These are phyloP conservation scores for Xestia ashworthii DNA, from an alignment of 2,888 invertebrate genomes.

Conservation along the genomic window DNA sequence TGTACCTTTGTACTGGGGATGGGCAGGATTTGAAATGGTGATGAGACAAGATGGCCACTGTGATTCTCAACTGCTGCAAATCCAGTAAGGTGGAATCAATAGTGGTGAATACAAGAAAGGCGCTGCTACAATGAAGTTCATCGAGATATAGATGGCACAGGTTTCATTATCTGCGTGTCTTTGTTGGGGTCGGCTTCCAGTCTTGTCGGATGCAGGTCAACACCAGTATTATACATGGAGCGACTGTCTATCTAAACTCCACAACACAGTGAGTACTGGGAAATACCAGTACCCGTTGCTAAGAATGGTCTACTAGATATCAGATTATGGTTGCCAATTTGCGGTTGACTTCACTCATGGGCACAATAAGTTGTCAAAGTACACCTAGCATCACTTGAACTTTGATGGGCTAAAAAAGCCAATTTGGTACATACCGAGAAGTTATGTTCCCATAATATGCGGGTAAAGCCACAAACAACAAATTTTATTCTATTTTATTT, in stretches of 20 bases:
- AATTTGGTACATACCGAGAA: too few species aligned
- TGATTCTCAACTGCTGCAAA: not conserved
- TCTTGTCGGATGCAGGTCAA: too few species aligned
- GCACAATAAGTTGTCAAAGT: not conserved
- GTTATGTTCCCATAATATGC: too few species aligned
- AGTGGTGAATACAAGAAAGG: not conserved
- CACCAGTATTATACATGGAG: not conserved
- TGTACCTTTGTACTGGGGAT: slow-evolving; percentile 17
- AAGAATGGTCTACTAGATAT: not conserved
- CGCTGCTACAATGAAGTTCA: not conserved
- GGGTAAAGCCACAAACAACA: too few species aligned
- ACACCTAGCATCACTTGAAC: too few species aligned
- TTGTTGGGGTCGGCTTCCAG: too few species aligned
- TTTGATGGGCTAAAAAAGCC: too few species aligned
- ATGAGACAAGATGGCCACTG: not conserved
- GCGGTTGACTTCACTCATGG: not conserved
- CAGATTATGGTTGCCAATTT: not conserved
- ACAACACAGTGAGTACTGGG: not conserved
- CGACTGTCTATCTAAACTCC: not conserved
- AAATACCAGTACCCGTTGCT: not conserved
- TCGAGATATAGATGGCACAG: not conserved
- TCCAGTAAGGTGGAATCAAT: not conserved
- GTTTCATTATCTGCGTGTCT: not conserved
- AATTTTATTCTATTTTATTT: too few species aligned
- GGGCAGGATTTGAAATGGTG: slow-evolving; percentile 29